Base-by-base conservation (phyloP, 2,888 invertebrate species). In the Drosophila aldrichi region DNA sequence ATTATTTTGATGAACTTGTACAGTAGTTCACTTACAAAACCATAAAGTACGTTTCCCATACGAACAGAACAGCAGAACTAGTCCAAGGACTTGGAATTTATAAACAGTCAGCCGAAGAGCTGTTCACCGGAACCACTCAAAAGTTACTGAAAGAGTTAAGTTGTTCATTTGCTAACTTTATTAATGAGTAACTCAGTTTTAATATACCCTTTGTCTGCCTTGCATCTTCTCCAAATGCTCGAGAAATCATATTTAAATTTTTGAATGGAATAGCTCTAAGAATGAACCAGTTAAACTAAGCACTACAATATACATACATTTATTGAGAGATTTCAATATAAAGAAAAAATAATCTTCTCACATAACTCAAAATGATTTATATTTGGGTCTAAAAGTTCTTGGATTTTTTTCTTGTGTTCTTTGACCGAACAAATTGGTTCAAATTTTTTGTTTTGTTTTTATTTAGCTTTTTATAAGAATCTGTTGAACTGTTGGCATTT, bases 321-420 rank as follows among this genome's bases (percentile, higher is more conserved):
- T 12, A n/a, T 48, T n/a, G 9, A 3, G 9, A 29, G 7, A 18
- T n/a, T 29, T 12, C 18, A 12, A 18, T 32, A 12, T 48, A 10
- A 4, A 9, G n/a, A n/a, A 29, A 5, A 25, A 29, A 10, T 5
- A 25, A 18, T 29, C 12, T 48, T 49, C 18, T 9, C 32, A 48
- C 48, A 48, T 48, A 48, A 29, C 48, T 48, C 7, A 18, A 49
- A 49, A 18, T 49, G 48, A 49, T 49, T 49, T 49, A 49, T 49
- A 32, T 32, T 48, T 32, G 10, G n/a, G 25, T 18, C 2, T n/a
- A 10, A 48, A 48, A 48, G 29, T 48, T 48, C 5, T 20, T 29
- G n/a, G 29, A 25, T 46, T 36, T 34, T 7, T 54, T 25, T 25
- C 25, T 25, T 29, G 8, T n/a, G 20, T 29, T 57, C 34, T 57